Evolutionary conservation across 1,140 invertebrate species (phyloP), one percentile per base, ranked within the genome.

Genomic region (Phymorhynchus buccinoides): DNA sequence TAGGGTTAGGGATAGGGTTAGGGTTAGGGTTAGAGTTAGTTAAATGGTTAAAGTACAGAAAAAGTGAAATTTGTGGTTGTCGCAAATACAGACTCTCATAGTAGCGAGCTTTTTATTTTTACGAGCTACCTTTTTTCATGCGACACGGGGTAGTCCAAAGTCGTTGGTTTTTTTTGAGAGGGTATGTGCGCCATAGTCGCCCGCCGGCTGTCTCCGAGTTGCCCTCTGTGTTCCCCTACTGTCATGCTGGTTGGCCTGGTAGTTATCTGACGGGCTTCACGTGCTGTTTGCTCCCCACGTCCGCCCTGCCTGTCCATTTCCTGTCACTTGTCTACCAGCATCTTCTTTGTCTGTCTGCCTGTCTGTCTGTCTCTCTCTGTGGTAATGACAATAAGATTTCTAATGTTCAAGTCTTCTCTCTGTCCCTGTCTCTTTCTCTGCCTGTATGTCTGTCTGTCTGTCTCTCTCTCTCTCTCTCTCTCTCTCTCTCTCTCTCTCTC

Each of bases 321-420:
- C 56, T 62, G 56, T 62, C 56, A 62, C 56, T 52, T 62, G 56
- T 62, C 56, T 62, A 62, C 56, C 56, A 62, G 56, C 71, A 75
- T 75, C 32, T 75, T 75, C 12, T 75, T 32, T 75, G 14, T 75
- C 22, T 75, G 16, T 12, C 32, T 32, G n/a, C 22, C 39, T 75
- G 9, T 12, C 71, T 32, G 3, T 22, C 32, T 7, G 14, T 18
- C 3, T 41, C 39, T 12, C 71, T 75, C 32, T 37, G n/a, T n/a
- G n/a, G n/a, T n/a, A n/a, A n/a, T n/a, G n/a, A n/a, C n/a, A n/a
- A n/a, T n/a, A n/a, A n/a, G n/a, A n/a, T n/a, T n/a, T n/a, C n/a
- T n/a, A n/a, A n/a, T n/a, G n/a, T n/a, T n/a, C n/a, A n/a, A n/a
- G n/a, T n/a, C n/a, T n/a, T n/a, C 32, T 32, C 12, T 75, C 71